These are phyloP conservation scores for Trissolcus basalis DNA, from an alignment of 1,140 invertebrate species.

Conservation along the genomic window DNA sequence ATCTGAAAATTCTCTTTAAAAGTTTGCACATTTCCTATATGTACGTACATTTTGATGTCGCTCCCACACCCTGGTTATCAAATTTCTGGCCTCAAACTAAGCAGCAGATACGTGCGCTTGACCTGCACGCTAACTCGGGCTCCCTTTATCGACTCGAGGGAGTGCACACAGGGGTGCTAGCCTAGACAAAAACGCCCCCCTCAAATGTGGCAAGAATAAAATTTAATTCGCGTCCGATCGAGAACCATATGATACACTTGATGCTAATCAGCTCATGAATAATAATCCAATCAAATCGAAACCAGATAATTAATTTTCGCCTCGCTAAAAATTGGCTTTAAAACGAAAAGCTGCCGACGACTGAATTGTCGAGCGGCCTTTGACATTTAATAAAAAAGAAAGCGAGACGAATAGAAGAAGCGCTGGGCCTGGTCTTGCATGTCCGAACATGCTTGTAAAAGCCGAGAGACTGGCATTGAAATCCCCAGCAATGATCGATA, in stretches of 20 bases:
- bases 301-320: too few species aligned
- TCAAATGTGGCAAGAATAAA: constrained; percentile 22
- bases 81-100: constrained; percentile 19
- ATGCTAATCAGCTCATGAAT: constrained; percentile 23
- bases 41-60: too few species aligned
- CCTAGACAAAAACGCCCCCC: constrained; percentile 8
- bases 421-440: too few species aligned
- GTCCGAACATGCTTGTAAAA: background rate
- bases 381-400: too few species aligned
- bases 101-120: constrained; percentile 17
- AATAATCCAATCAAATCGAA: too few species aligned
- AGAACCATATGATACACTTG: constrained; percentile 34
- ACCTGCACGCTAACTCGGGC: constrained; percentile 49
- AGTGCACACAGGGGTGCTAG: constrained; percentile 31
- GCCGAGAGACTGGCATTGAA: constrained; percentile 64
- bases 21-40: too few species aligned
- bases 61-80: too few species aligned
- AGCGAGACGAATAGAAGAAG: too few species aligned
- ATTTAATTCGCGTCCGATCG: constrained; percentile 48
- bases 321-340: too few species aligned
- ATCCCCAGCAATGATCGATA: constrained; percentile 56
- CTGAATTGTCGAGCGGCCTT: too few species aligned
- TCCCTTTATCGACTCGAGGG: constrained; percentile 42
- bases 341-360: too few species aligned
- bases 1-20: too few species aligned